Evolutionary conservation across 2,797 vertebrate genomes (phyloP), one percentile per base, ranked within the genome.

Genomic region (Halcyon chelicuti): DNA sequence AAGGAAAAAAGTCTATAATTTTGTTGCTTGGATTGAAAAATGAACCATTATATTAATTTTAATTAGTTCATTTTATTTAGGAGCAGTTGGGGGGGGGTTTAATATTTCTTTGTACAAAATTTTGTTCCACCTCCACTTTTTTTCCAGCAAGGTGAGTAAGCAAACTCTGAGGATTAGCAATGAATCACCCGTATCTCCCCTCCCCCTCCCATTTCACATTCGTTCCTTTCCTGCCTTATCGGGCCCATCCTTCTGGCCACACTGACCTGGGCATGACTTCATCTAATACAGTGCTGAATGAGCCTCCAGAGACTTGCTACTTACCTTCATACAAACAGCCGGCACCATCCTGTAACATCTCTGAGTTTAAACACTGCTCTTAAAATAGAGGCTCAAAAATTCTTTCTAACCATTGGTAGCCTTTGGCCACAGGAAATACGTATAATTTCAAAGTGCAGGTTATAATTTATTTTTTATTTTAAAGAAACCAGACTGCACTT

Each of bases 111-210:
- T 31, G 9, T 10, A 52, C 80, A 31, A 52, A 39, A 31, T 78
- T 33, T 75, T 40, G 33, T 74, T 14, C 10, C 5, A 2, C 7
- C 42, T 57, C 25, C 35, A 51, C n/a, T 35, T 0, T 0, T 2
- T 39, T 15, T 29, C 61, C 88, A 51, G 19, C 35, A 62, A 61
- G 22, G 16, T 51, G 16, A 49, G 39, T 35, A 81, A 49, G 39
- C 33, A 81, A 65, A 68, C 25, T 71, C 17, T 61, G 61, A 47
- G 39, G 49, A 70, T 83, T 49, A 65, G 37, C 21, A 55, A 14
- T 35, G 51, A 62, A 14, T 75, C 72, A 60, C n/a, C 55, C 51
- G 9, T 31, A 17, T 39, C 51, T 83, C 35, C 47, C 44, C 39
- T 73, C 37, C 35, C 47, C 44, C 39, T 73, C 37, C 55, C 46